phyloP scores from a whole-genome alignment of 2,797 vertebrate genomes.

The Protonibea diacanthus region DNA sequence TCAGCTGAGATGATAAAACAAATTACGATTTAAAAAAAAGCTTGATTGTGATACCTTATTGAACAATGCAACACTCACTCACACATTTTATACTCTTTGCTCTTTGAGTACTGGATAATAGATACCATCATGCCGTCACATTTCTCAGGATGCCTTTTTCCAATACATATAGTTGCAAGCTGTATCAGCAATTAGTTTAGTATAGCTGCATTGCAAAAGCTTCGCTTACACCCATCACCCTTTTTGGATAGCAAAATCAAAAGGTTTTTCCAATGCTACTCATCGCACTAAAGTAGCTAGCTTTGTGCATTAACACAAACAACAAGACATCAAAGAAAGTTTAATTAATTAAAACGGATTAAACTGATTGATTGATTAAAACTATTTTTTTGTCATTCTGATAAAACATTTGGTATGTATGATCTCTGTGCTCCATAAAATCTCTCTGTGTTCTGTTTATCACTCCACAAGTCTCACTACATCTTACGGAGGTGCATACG shows the following conservation, averaged over 20 bases:
- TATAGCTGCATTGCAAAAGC: background rate
- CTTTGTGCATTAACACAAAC: background rate
- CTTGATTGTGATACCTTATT: constrained; percentile 18
- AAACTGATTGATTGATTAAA: too few relatives aligned
- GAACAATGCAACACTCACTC: background rate
- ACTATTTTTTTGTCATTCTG: background rate
- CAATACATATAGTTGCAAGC: background rate
- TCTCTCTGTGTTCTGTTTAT: background rate
- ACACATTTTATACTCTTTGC: constrained; percentile 3
- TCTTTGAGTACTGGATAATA: background rate
- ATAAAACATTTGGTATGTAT: background rate
- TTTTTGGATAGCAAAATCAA: background rate
- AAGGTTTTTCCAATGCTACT: background rate
- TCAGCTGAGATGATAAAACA: constrained; percentile 7
- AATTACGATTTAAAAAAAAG: constrained; percentile 7
- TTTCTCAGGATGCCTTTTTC: background rate
- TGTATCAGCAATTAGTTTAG: constrained; percentile 6
- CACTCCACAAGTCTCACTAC: background rate
- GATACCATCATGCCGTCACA: background rate
- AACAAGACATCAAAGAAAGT: background rate
- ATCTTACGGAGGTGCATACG: constrained; percentile 19
- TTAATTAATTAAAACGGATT: background rate
- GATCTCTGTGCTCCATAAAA: background rate
- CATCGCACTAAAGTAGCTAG: background rate
- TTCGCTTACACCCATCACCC: background rate